Conservation (phyloP, 2,888 invertebrate species). For the Erpobdella octoculata region DNA sequence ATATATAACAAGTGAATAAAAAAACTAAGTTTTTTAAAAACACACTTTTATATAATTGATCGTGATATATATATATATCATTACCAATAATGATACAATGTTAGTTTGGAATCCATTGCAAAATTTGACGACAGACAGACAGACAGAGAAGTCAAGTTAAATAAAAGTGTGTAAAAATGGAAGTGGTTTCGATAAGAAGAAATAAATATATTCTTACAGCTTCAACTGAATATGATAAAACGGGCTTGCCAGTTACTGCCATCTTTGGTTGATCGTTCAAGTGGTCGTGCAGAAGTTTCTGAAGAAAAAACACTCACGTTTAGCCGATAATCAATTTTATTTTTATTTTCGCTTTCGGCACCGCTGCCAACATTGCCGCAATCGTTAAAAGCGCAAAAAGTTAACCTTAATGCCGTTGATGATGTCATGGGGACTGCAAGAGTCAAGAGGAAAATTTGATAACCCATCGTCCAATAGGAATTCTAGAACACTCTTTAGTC, state of each 20-base stretch:
- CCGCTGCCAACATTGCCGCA: background rate
- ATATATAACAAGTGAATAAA: no score
- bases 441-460: conserved; percentile 79
- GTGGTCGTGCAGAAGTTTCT: conserved; percentile 21
- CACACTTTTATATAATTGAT: no score
- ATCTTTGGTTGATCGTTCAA: conserved; percentile 18
- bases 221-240: no score
- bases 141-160: no score
- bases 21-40: no score
- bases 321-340: background rate
- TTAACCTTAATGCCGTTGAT: conserved; percentile 68
- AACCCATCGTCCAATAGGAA: conserved; percentile 83
- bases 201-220: no score
- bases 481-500: conserved; percentile 63
- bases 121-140: no score
- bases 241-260: conserved; percentile 19
- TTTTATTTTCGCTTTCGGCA: background rate
- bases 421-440: conserved; percentile 77
- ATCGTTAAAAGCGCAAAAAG: background rate
- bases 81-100: no score
- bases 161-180: no score
- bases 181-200: no score
- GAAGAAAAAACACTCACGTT: background rate
- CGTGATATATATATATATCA: no score
- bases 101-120: no score